Percentiles rank a stretch among this genome's conserved stretches.
Conservation (phyloP, 2,888 invertebrate genomes). For the Syrphus vitripennis region DNA sequence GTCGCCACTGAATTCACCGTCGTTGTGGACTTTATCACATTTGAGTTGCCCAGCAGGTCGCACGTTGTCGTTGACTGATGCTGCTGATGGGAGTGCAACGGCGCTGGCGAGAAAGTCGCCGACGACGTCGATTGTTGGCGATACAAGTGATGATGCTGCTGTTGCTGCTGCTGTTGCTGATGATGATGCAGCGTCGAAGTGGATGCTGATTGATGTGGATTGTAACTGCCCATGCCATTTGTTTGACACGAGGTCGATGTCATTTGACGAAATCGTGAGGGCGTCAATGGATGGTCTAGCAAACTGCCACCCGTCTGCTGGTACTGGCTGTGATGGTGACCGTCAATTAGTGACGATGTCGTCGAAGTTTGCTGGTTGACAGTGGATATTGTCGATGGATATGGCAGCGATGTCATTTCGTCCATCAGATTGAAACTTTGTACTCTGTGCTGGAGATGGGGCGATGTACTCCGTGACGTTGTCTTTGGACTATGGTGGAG, state of each 20-base stretch:
- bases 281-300: conserved; percentile 80
- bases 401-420: conserved; percentile 78
- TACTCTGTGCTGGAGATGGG: conserved; percentile 80
- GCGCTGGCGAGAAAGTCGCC: conserved; percentile 80
- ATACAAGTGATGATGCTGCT: conserved; percentile 76
- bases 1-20: conserved; percentile 79
- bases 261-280: conserved; percentile 79
- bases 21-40: conserved; percentile 81
- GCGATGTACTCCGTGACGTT: conserved; percentile 81
- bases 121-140: conserved; percentile 80
- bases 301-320: conserved; percentile 80
- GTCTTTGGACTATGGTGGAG: conserved; percentile 81
- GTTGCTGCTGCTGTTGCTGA: conserved; percentile 73
- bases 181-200: conserved; percentile 75
- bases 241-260: conserved; percentile 80
- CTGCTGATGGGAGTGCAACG: conserved; percentile 79
- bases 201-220: conserved; percentile 74
- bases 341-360: conserved; percentile 79
- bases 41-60: conserved; percentile 79
- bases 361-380: conserved; percentile 80
- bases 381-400: conserved; percentile 79
- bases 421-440: conserved; percentile 80
- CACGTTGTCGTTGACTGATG: conserved; percentile 80
- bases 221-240: conserved; percentile 74
- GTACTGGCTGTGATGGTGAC: conserved; percentile 79